A percentile compares a stretch with the other conserved stretches of the same genome.
Evolutionary conservation across 2,888 invertebrate species (phyloP).

Genomic region (Oxytorus armatus): DNA sequence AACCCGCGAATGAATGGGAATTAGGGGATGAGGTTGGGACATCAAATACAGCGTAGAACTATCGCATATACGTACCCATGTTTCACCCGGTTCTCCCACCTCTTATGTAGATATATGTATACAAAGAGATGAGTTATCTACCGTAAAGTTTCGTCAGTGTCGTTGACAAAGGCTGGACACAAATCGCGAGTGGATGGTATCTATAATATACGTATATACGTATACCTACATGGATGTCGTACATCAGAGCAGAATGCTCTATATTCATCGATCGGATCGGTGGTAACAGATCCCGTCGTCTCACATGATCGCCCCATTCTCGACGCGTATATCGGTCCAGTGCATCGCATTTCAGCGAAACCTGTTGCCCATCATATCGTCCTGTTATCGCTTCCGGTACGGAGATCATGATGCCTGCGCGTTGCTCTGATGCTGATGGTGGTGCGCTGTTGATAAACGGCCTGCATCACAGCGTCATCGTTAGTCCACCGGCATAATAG

Average conservation of each 20-base stretch:
- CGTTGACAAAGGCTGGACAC: slow-evolving; percentile 40
- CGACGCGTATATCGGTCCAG: slow-evolving; percentile 10
- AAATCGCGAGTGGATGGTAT: not conserved
- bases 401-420: slow-evolving; percentile 16
- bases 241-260: not conserved
- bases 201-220: slow-evolving; percentile 2
- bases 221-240: not conserved
- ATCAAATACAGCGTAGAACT: not conserved
- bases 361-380: slow-evolving; percentile 56
- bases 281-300: slow-evolving; percentile 28
- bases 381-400: slow-evolving; percentile 57
- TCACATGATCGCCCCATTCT: slow-evolving; percentile 29
- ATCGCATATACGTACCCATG: not conserved
- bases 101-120: not conserved
- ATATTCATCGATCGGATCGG: slow-evolving; percentile 40
- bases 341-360: slow-evolving; percentile 46
- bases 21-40: not conserved
- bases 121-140: not conserved
- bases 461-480: slow-evolving; percentile 3
- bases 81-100: not conserved
- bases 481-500: not conserved
- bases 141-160: slow-evolving; percentile 28
- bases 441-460: slow-evolving; percentile 34
- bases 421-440: not conserved
- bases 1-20: slow-evolving; percentile 17